A percentile compares a stretch with the other conserved stretches of the same genome.
Conservation (phyloP, 2,113 vertebrate genomes). For the Notechis scutatus region DNA sequence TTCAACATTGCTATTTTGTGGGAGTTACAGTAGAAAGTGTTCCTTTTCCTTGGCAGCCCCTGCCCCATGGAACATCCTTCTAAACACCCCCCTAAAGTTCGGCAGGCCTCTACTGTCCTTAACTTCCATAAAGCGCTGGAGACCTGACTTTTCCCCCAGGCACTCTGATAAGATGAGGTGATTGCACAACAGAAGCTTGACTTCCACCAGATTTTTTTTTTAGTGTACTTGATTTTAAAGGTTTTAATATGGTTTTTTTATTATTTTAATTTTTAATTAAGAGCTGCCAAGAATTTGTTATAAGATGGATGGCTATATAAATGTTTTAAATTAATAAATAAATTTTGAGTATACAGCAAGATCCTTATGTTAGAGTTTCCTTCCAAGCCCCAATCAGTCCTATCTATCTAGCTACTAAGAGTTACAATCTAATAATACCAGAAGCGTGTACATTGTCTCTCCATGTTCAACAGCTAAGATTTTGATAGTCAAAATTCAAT, state of each 20-base stretch:
- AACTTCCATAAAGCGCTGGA: neutral
- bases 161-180: neutral
- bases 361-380: neutral
- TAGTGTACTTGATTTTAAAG: neutral
- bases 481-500: neutral
- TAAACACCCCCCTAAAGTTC: neutral
- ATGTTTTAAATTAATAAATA: neutral
- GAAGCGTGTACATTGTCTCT: neutral
- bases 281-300: neutral
- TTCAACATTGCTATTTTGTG: neutral
- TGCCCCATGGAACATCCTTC: neutral
- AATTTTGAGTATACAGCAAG: neutral
- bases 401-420: neutral
- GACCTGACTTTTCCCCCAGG: neutral
- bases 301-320: neutral
- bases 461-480: neutral
- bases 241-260: neutral
- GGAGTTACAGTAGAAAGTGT: neutral
- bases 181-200: neutral
- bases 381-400: neutral
- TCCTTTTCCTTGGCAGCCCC: neutral
- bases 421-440: neutral
- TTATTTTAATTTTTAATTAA: neutral
- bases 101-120: neutral
- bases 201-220: neutral